Percentiles rank a stretch among this genome's conserved stretches.
phyloP scores from a whole-genome alignment of 1,140 invertebrate genomes.

The Platorchestia sp. region DNA sequence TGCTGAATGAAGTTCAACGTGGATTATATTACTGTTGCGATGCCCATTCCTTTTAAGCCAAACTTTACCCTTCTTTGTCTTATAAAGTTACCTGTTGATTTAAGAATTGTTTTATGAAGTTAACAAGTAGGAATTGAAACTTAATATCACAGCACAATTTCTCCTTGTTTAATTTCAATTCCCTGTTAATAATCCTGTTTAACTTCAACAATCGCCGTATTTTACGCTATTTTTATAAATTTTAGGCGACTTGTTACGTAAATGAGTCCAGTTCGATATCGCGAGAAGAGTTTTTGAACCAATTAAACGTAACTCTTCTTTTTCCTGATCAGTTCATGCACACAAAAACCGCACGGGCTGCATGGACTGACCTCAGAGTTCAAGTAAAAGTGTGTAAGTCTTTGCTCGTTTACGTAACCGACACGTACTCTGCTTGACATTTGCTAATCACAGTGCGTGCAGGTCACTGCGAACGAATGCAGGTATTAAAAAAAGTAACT shows the following conservation, averaged over 20 bases:
- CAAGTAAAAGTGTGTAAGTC: neutral
- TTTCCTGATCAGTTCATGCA: neutral
- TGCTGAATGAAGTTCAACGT: too few species aligned
- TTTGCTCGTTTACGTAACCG: neutral
- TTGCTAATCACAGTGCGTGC: neutral
- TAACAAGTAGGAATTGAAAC: too few species aligned
- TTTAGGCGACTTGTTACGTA: neutral
- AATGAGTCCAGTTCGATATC: neutral
- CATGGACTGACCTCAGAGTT: neutral
- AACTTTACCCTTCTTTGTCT: too few species aligned
- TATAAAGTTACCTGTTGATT: too few species aligned
- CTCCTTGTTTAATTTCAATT: too few species aligned
- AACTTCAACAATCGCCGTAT: neutral
- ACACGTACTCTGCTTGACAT: neutral
- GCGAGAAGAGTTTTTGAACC: neutral
- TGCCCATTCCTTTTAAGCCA: too few species aligned
- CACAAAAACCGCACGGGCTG: neutral
- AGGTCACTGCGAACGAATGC: neutral
- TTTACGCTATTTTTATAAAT: neutral
- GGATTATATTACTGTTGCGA: too few species aligned
- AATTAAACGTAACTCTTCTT: neutral
- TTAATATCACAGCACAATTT: too few species aligned
- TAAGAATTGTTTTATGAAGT: too few species aligned
- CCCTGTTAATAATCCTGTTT: neutral
- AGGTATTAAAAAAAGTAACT: neutral